phyloP scores from a whole-genome alignment of 64 coral and sea anemone genomes.

The Orbicella faveolata region DNA sequence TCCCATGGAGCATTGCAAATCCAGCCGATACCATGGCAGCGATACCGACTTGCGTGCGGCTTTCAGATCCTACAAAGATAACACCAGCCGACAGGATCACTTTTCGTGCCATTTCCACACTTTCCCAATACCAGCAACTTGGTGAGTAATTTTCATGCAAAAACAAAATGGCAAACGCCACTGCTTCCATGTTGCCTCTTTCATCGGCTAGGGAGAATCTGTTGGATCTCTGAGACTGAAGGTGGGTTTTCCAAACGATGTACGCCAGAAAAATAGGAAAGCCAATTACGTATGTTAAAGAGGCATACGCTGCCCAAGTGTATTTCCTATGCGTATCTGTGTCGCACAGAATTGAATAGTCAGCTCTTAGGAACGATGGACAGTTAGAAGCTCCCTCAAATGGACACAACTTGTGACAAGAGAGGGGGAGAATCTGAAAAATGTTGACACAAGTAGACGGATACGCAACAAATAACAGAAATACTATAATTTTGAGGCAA shows the following conservation, averaged over 20 bases:
- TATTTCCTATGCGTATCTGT: neutral
- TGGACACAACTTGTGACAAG: constrained; percentile 35
- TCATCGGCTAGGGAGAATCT: neutral
- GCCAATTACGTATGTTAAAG: neutral
- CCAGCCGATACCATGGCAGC: constrained; percentile 9
- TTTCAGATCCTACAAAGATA: constrained; percentile 19
- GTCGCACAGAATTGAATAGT: constrained; percentile 18
- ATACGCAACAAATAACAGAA: constrained; percentile 36
- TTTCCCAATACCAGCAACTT: constrained; percentile 36
- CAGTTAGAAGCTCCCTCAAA: neutral
- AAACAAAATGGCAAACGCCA: neutral
- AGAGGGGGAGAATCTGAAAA: constrained; percentile 20
- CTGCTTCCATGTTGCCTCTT: neutral
- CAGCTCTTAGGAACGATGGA: constrained; percentile 2
- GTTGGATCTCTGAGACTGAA: neutral
- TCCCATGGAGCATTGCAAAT: neutral
- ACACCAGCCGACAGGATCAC: constrained; percentile 23
- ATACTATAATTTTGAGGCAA: neutral
- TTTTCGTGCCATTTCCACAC: constrained; percentile 23
- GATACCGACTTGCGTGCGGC: constrained; percentile 26
- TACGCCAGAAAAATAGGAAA: constrained; percentile 2
- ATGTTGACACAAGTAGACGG: constrained; percentile 20
- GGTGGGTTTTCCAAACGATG: constrained; percentile 20
- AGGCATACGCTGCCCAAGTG: neutral
- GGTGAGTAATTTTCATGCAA: constrained; percentile 35